Evolutionary conservation across 2,797 vertebrate genomes (phyloP).

Genomic region (Calcarius lapponicus): DNA sequence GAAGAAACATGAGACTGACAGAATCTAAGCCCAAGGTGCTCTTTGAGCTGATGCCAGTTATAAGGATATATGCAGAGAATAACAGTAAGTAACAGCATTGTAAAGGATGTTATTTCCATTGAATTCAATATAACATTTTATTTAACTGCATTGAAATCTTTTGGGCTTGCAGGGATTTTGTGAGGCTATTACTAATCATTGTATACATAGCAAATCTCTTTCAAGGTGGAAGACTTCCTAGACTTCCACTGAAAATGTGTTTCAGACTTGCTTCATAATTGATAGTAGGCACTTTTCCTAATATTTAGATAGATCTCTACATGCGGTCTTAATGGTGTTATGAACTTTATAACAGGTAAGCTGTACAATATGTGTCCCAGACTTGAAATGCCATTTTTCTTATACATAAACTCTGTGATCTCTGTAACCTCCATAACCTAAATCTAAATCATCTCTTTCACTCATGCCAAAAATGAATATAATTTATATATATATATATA

Average conservation of each 20-base stretch:
- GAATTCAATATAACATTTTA: not conserved
- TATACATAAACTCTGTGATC: not conserved
- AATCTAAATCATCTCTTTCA: not conserved
- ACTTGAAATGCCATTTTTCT: not conserved
- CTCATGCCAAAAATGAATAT: not conserved
- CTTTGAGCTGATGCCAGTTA: constrained; percentile 92
- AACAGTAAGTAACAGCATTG: constrained; percentile 80
- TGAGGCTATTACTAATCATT: not conserved
- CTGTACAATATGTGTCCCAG: not conserved
- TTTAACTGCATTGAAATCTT: not conserved
- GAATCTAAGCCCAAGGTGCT: constrained; percentile 96
- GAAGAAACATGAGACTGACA: constrained; percentile 83
- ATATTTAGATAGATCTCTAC: not conserved
- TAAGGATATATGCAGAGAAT: constrained; percentile 93
- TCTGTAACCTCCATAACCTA: not conserved
- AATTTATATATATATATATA: not conserved
- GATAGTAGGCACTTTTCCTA: not conserved
- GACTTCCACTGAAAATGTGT: not conserved
- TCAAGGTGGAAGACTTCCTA: rapidly evolving
- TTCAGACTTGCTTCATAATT: not conserved
- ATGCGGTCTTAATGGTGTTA: not conserved
- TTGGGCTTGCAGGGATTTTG: not conserved
- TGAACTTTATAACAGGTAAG: not conserved
- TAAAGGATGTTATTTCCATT: not conserved
- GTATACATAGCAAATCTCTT: not conserved